Base-by-base conservation (phyloP, 1,140 invertebrate species). In the Acromyrmex echinatior region DNA sequence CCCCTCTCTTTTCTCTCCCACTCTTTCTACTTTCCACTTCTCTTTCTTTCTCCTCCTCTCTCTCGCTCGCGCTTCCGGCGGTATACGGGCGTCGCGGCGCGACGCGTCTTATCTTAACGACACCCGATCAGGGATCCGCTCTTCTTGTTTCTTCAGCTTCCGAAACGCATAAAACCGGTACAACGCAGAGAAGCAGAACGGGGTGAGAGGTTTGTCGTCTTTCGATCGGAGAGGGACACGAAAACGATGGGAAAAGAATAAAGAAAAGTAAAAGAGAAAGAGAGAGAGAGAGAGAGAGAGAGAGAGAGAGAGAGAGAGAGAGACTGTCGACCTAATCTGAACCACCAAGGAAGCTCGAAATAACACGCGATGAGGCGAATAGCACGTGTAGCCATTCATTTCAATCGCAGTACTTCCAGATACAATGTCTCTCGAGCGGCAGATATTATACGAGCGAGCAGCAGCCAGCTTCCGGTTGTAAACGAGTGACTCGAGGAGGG, bases 141-240 rank as follows among this genome's bases (percentile, higher is more conserved):
- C 70, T 76, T 58, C 87, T 93, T 92, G 92, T 94, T 94, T 94
- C 80, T 93, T 93, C 91, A 90, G 91, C 91, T 93, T 93, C 93
- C 93, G 93, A 92, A 93, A 93, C 88, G 74, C 92, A 91, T 94
- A 92, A 93, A 93, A 85, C 86, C 70, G 31, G 53, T 85, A 70
- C 66, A 62, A 82, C 18, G 63, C 28, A 21, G 65, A 45, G 63
- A 56, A 51, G 21, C 14, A 28, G 65, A 77, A 53, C 73, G 63
- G 21, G 35, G 31, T 56, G 56, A 56, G 56, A 60, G 68, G 63
- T 25, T 79, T 79, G 88, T 82, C 63, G 88, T 51, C 86, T 18
- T 70, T 76, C 71, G 82, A 89, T 87, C 71, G 51, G 68, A 81
- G 74, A 62, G 82, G 77, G 45, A 60, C 35, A 16, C 21, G 53